Percentiles rank a stretch among this genome's conserved stretches.
Conservation (phyloP, 2,113 vertebrate species). For the Hydrochoerus hydrochaeris region DNA sequence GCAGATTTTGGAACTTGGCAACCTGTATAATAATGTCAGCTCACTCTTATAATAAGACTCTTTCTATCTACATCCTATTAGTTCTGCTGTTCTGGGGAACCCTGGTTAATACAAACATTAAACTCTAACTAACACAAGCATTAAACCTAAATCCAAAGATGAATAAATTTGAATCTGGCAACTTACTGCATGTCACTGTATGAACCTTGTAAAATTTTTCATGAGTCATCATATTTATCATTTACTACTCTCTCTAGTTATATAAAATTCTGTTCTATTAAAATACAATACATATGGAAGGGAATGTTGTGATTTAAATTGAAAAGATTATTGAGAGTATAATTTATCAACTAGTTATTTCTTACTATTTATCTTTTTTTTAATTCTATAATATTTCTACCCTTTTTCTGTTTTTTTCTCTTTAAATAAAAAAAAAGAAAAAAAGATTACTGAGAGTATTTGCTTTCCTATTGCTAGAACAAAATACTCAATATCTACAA, state of each 20-base stretch:
- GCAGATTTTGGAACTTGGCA: neutral
- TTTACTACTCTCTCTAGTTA: neutral
- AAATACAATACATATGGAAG: constrained; percentile 18
- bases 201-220: neutral
- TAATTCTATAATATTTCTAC: too few relatives aligned
- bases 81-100: constrained; percentile 37
- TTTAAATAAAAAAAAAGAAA: too few relatives aligned
- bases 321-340: neutral
- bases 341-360: too few relatives aligned
- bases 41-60: neutral
- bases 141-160: constrained; percentile 44
- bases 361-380: too few relatives aligned
- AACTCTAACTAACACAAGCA: neutral
- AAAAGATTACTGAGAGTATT: neutral
- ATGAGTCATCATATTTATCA: constrained; percentile 40
- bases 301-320: neutral
- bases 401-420: too few relatives aligned
- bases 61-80: neutral
- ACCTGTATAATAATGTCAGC: neutral
- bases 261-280: constrained; percentile 22
- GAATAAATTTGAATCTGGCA: constrained; percentile 29
- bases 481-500: neutral
- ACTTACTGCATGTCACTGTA: neutral
- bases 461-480: neutral
- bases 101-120: neutral